These are phyloP conservation scores for Macrocentrus cingulum DNA, from an alignment of 1,140 invertebrate species.

Conservation along the genomic window DNA sequence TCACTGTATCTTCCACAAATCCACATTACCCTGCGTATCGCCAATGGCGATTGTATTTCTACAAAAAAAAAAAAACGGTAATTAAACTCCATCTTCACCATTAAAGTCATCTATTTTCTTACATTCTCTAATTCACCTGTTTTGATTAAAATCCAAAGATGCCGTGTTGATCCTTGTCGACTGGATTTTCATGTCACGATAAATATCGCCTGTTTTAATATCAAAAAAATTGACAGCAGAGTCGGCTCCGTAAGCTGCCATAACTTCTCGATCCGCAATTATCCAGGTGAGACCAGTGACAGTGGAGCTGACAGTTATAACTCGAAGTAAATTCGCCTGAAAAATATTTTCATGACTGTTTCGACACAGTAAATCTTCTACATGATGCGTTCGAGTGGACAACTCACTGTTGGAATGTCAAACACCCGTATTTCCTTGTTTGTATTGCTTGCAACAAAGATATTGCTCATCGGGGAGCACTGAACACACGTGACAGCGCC, in stretches of 20 bases:
- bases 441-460: slow-evolving; percentile 47
- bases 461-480: slow-evolving; percentile 45
- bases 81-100: too few species aligned
- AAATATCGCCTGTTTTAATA: slow-evolving; percentile 35
- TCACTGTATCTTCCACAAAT: too few species aligned
- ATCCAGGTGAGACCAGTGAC: slow-evolving; percentile 49
- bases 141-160: slow-evolving; percentile 49
- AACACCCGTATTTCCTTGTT: slow-evolving; percentile 55
- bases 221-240: slow-evolving; percentile 46
- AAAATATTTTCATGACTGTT: slow-evolving; percentile 15
- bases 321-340: slow-evolving; percentile 38
- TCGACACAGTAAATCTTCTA: slow-evolving; percentile 7
- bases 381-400: slow-evolving; percentile 1
- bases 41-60: too few species aligned
- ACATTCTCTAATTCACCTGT: too few species aligned
- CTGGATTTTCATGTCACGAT: slow-evolving; percentile 42
- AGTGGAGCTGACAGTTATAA: slow-evolving; percentile 46
- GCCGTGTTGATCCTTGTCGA: slow-evolving; percentile 42
- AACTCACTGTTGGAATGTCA: slow-evolving; percentile 47
- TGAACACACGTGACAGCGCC: slow-evolving; percentile 51
- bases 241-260: slow-evolving; percentile 47
- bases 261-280: slow-evolving; percentile 43
- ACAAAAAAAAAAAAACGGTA: too few species aligned
- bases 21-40: too few species aligned
- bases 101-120: too few species aligned